Base-by-base conservation (phyloP, 2,113 vertebrate species). In the Callorhinus ursinus region DNA sequence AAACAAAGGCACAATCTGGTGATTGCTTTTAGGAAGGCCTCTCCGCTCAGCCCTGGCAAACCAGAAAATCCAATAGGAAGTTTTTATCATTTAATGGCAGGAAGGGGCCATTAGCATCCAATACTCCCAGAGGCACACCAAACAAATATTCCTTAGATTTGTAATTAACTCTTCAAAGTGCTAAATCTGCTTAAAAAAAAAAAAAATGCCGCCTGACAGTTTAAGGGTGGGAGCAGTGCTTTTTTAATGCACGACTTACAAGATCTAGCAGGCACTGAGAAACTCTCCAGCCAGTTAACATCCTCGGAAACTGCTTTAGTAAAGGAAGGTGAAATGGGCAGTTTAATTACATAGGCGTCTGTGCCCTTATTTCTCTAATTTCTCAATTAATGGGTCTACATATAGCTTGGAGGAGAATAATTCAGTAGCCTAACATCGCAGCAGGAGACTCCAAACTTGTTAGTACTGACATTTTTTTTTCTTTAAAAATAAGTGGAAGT, bases 31-130 rank as follows among this genome's bases (percentile, higher is more conserved):
- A 97, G 93, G 80, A 85, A 80, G 14, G 16, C 19, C 93, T 80
- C 76, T 65, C 36, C 59, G 42, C 49, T 22, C 46, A 61, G 65
- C 87, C 95, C 57, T 55, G 80, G 97, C 79, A 97, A 97, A 97
- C 26, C 94, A 95, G 94, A 98, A 92, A 98, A 98, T 97, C 96
- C 83, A 97, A 96, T 97, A 94, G 92, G 90, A 96, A 89, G 39
- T 96, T 98, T 97, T 98, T 98, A 98, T 98, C 98, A 97, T 93
- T 96, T 97, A 95, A 84, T 93, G 39, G 88, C 96, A 98, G 94
- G 98, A 98, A 98, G 96, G 4, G 0, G 91, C 80, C 93, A 94
- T 98, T 97, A 97, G 80, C 76, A 82, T 98, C 83, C 89, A 96
- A 93, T 80, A 88, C 51, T 61, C n/a, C 88, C 85, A 96, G 90